Base-by-base conservation (phyloP, 2,113 vertebrate species). In the Perca fluviatilis region DNA sequence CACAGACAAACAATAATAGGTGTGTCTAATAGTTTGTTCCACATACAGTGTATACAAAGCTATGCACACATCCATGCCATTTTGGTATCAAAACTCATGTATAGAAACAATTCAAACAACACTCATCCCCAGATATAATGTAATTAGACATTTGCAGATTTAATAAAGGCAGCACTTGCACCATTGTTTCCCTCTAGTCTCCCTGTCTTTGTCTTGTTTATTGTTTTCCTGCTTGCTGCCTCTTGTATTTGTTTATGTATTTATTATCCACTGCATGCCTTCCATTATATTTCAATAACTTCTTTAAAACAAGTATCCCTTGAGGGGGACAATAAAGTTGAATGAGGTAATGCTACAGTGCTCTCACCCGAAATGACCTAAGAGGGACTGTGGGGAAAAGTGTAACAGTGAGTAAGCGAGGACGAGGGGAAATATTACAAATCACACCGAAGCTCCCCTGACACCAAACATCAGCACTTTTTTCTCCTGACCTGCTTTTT, bases 391-490 rank as follows among this genome's bases (percentile, higher is more conserved):
- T 5, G 16, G 77, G 67, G 21, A 70, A 71, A 54, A 77, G 49
- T 58, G 67, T 73, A 84, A 77, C 72, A 77, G 54, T 76, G 83
- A 84, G 70, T 85, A 69, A 88, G 82, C 33, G 49, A 81, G 54
- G 50, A 30, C 36, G 54, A 85, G 58, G 51, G 74, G 81, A 82
- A 89, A 83, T 83, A 86, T 91, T 30, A 71, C 56, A 80, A 91
- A 90, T 82, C 80, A 85, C 76, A 68, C 19, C 19, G 4, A 79
- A 63, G 61, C 56, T 68, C 90, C 75, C 78, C 23, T 69, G 82
- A 87, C 82, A 62, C 75, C 63, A 70, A 86, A 77, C 88, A 88
- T 91, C 87, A 92, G 89, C 87, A 74, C 69, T 91, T 92, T 90
- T 60, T 79, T 77, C 74, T 82, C 74, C 23, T 27, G 58, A 30